These are phyloP conservation scores for Malthinus seriepunctatus DNA, from an alignment of 2,888 invertebrate species.

Conservation along the genomic window DNA sequence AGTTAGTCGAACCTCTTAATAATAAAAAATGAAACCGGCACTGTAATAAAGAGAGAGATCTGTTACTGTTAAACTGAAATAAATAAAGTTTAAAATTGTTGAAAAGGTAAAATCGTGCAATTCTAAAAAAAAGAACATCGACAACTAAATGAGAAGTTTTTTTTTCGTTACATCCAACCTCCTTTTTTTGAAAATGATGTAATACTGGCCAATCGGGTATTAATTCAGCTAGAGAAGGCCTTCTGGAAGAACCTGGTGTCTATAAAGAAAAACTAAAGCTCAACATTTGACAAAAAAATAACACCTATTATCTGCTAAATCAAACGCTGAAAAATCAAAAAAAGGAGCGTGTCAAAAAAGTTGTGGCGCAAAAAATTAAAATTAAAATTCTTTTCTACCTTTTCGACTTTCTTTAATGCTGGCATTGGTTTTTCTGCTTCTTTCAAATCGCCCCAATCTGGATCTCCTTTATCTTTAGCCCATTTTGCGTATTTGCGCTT, in stretches of 20 bases:
- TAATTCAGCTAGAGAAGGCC: constrained; percentile 90
- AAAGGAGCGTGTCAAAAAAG: background rate
- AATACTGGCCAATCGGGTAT: constrained; percentile 96
- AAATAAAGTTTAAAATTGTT: constrained; percentile 3
- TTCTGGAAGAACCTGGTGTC: constrained; percentile 64
- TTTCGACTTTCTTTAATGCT: constrained; percentile 89
- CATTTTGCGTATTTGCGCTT: constrained; percentile 95
- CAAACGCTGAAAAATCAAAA: background rate
- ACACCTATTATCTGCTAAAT: background rate
- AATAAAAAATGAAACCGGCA: too few relatives aligned
- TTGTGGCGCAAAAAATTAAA: background rate
- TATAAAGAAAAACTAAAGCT: constrained; percentile 56
- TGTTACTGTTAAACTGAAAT: background rate
- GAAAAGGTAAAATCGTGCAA: constrained; percentile 25
- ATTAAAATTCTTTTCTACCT: constrained; percentile 63
- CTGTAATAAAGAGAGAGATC: too few relatives aligned
- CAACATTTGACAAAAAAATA: constrained; percentile 33
- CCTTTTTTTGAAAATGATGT: constrained; percentile 80
- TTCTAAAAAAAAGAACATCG: constrained; percentile 19
- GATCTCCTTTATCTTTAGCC: constrained; percentile 88
- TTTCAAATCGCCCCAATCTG: constrained; percentile 92
- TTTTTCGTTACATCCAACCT: constrained; percentile 71
- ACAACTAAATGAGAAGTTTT: constrained; percentile 24
- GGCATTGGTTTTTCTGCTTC: constrained; percentile 87
- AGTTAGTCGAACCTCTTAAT: too few relatives aligned